Base-by-base conservation (phyloP, 2,888 invertebrate genomes). In the Shargacucullia verbasci region DNA sequence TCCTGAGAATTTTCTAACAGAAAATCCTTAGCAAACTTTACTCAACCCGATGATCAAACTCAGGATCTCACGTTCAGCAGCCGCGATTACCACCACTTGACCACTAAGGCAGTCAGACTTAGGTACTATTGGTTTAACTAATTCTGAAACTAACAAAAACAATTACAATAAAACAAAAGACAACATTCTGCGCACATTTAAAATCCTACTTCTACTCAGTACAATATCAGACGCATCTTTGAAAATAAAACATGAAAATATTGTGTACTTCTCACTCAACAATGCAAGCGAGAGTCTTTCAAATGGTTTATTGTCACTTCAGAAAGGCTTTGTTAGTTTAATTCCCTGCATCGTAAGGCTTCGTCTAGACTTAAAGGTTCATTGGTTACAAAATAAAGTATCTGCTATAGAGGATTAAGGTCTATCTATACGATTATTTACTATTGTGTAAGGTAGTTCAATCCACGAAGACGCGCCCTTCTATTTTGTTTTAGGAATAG, bases 331-430 rank as follows among this genome's bases (percentile, higher is more conserved):
- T 81, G 82, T 78, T 69, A 61, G 57, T 67, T 80, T 83, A 86
- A 87, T 84, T 74, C 82, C 73, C 67, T 58, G 62, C 52, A 62
- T 49, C 54, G 59, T 83, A 86, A 56, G 89, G 90, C 85, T 90
- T 90, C 90, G 90, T 90, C 90, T 90, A 90, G 90, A 90, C 90
- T 74, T 44, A 61, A 59, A 61, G 73, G 68, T 67, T 72, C 73
- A 75, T 62, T 66, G 75, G 71, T 66, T 70, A 69, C 76, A 73
- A 68, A 70, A 73, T 69, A 70, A 78, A 66, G 62, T 62, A 60
- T 58, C 39, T 58, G 60, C 58, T 56, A 40, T 50, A 34, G 13
- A 50, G 59, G 70, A 78, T 75, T 76, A 78, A 58, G 33, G 58
- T 47, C 53, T 53, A 58, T 58, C 31, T 63, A 65, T 57, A 49